Evolutionary conservation across 2,888 invertebrate genomes (phyloP).

Genomic region (Ochropleura plecta): DNA sequence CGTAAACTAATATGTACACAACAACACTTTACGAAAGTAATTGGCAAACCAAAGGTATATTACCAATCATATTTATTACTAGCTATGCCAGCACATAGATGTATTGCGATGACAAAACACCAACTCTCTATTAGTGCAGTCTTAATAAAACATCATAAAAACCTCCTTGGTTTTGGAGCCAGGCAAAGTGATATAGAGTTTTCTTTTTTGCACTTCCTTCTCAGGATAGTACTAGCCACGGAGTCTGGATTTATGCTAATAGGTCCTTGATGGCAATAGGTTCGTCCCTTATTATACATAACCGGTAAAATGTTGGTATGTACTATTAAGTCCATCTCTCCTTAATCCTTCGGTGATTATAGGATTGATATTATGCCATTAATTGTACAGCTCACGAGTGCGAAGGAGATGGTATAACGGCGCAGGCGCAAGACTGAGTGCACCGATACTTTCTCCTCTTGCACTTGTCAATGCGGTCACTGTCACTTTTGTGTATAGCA

Average conservation of each 20-base stretch:
- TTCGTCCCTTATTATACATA: neutral
- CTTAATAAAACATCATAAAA: neutral
- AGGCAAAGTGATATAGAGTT: neutral
- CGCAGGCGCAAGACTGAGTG: constrained; percentile 50
- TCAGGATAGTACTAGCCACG: neutral
- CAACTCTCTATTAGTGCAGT: constrained; percentile 26
- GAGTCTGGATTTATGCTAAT: neutral
- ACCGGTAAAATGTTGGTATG: neutral
- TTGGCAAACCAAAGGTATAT: neutral
- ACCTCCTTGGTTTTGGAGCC: neutral
- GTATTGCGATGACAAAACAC: constrained; percentile 12
- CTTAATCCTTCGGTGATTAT: neutral
- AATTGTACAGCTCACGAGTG: constrained; percentile 37
- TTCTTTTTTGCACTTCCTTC: neutral
- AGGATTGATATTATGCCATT: neutral
- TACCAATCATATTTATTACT: constrained; percentile 19
- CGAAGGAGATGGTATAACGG: constrained; percentile 61
- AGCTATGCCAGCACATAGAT: neutral
- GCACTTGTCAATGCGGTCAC: constrained; percentile 77
- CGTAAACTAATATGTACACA: neutral
- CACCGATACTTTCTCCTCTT: constrained; percentile 65
- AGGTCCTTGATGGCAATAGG: neutral
- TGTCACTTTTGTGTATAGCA: constrained; percentile 71
- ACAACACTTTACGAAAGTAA: constrained; percentile 22
- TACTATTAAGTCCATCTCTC: neutral